Percentiles rank a stretch among this genome's conserved stretches.
Conservation (phyloP, 2,797 vertebrate species). For the Enteromius anoplus region DNA sequence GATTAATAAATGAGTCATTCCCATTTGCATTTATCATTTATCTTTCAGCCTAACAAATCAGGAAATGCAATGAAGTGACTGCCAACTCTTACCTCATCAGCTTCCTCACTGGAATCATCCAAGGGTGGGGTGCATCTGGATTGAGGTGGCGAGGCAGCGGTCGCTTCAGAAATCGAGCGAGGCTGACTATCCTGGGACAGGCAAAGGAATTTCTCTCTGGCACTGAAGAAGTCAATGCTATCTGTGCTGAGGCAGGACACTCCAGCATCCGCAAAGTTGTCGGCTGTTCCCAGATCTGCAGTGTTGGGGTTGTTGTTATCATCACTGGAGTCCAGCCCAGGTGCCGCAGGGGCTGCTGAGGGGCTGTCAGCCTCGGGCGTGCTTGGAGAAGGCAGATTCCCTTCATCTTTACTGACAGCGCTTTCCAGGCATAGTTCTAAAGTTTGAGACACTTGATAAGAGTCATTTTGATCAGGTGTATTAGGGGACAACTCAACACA, state of each 20-base stretch:
- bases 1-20: slow-evolving; percentile 2
- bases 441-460: slow-evolving; percentile 67
- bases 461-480: slow-evolving; percentile 61
- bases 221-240: slow-evolving; percentile 93
- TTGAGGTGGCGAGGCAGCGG: slow-evolving; percentile 60
- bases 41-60: slow-evolving; percentile 10
- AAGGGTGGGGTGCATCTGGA: slow-evolving; percentile 69
- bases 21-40: not conserved
- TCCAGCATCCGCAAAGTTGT: slow-evolving; percentile 62
- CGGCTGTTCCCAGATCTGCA: slow-evolving; percentile 48
- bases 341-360: slow-evolving; percentile 38
- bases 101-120: slow-evolving; percentile 15
- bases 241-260: slow-evolving; percentile 82
- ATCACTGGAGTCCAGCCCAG: slow-evolving; percentile 43
- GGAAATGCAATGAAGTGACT: not conserved
- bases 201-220: slow-evolving; percentile 91
- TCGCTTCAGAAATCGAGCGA: slow-evolving; percentile 74
- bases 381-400: slow-evolving; percentile 55
- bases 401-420: slow-evolving; percentile 49
- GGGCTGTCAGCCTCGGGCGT: slow-evolving; percentile 73
- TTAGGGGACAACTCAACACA: slow-evolving; percentile 53
- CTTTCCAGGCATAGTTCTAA: slow-evolving; percentile 59
- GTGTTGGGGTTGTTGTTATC: slow-evolving; percentile 68
- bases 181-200: slow-evolving; percentile 83
- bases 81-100: slow-evolving; percentile 43